These are phyloP conservation scores for Forbesichthys papilliferus DNA, from an alignment of 2,113 vertebrate species.

Conservation along the genomic window DNA sequence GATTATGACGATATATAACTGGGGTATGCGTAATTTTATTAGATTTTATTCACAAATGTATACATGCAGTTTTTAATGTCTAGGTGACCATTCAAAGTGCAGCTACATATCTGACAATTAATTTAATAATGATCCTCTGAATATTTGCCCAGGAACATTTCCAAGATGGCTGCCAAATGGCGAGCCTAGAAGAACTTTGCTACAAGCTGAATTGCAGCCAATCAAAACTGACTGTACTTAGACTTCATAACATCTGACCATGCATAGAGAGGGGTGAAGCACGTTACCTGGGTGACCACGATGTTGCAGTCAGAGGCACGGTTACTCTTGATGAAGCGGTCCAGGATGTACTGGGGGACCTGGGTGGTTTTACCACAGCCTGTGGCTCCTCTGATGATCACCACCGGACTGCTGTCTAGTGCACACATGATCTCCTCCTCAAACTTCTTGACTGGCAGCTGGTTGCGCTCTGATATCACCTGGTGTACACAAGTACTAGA, in stretches of 20 bases:
- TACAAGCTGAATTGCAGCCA: too few species aligned
- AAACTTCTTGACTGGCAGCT: slow-evolving; percentile 90
- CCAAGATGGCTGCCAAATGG: too few species aligned
- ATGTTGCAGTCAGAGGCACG: slow-evolving; percentile 90
- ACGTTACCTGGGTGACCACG: slow-evolving; percentile 91
- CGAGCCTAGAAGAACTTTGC: too few species aligned
- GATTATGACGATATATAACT: too few species aligned
- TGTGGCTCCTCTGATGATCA: slow-evolving; percentile 93
- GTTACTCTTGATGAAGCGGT: slow-evolving; percentile 80
- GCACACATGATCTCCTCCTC: slow-evolving; percentile 84
- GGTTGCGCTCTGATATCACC: slow-evolving; percentile 81
- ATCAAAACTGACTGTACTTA: too few species aligned
- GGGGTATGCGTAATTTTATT: too few species aligned
- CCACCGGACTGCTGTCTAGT: slow-evolving; percentile 80
- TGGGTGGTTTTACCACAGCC: slow-evolving; percentile 98
- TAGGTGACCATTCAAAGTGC: too few species aligned
- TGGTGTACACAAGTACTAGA: slow-evolving; percentile 41
- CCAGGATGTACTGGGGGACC: slow-evolving; percentile 95
- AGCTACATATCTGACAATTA: too few species aligned
- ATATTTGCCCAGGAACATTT: too few species aligned
- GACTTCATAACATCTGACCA: neutral
- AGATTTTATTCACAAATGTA: too few species aligned
- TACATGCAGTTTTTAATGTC: too few species aligned
- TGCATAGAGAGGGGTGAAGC: neutral
- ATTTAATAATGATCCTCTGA: too few species aligned